These are phyloP conservation scores for Drosophila gaucha DNA, from an alignment of 2,888 invertebrate genomes.

Conservation along the genomic window DNA sequence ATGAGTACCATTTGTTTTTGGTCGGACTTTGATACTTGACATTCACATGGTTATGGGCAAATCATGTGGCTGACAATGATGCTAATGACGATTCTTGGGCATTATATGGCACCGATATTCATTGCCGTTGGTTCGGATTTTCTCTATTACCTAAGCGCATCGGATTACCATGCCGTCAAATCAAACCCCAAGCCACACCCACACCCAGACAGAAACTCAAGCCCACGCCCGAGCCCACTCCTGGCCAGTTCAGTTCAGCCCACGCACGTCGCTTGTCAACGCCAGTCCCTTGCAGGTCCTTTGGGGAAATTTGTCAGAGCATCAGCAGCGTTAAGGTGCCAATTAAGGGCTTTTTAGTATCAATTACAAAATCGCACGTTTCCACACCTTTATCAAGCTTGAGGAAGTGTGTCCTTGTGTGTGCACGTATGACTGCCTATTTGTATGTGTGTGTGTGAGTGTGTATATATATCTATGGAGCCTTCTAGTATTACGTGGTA, in stretches of 20 bases:
- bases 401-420: constrained; percentile 21
- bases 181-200: constrained; percentile 9
- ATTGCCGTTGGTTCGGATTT: constrained; percentile 37
- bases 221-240: background rate
- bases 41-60: constrained; percentile 22
- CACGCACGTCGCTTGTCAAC: constrained; percentile 71
- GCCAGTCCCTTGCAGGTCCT: constrained; percentile 66
- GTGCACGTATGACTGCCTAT: constrained; percentile 11
- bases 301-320: constrained; percentile 82
- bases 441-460: constrained; percentile 1
- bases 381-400: constrained; percentile 71
- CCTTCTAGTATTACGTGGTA: constrained; percentile 41
- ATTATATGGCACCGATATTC: constrained; percentile 69
- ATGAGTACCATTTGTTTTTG: constrained; percentile 82
- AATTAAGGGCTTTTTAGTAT: constrained; percentile 85
- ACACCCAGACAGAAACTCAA: constrained; percentile 20
- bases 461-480: constrained; percentile 20
- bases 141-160: constrained; percentile 66
- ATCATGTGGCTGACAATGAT: constrained; percentile 35
- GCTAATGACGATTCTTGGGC: constrained; percentile 58
- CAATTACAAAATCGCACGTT: constrained; percentile 84
- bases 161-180: constrained; percentile 55
- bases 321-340: constrained; percentile 84
- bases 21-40: constrained; percentile 43
- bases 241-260: constrained; percentile 38